A percentile compares a stretch with the other conserved stretches of the same genome.
These are phyloP conservation scores for Microhierax caerulescens DNA, from an alignment of 2,797 vertebrate species.

Conservation along the genomic window DNA sequence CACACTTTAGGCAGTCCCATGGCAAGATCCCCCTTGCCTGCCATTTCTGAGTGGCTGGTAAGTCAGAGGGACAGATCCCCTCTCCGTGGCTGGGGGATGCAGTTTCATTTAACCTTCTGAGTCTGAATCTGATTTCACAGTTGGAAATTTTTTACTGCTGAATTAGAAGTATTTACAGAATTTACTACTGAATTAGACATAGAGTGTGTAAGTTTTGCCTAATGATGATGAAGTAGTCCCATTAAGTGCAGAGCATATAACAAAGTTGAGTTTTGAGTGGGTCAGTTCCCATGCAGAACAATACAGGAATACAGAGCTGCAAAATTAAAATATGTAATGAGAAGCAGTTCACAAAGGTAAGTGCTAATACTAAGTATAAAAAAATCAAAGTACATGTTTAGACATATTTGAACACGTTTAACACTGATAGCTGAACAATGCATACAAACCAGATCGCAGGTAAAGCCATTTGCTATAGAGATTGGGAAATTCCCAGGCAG, in stretches of 20 bases:
- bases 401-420: not conserved
- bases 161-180: not conserved
- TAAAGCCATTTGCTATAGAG: not conserved
- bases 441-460: not conserved
- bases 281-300: not conserved
- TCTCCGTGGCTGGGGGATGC: fast-evolving
- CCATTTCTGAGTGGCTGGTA: not conserved
- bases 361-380: not conserved
- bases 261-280: not conserved
- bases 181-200: not conserved
- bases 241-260: not conserved
- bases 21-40: not conserved
- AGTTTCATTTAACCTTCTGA: not conserved
- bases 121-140: not conserved
- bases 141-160: not conserved
- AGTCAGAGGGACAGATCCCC: not conserved
- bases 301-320: not conserved
- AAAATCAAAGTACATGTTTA: not conserved
- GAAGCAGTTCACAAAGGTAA: not conserved
- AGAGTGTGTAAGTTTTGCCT: not conserved
- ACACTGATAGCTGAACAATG: not conserved
- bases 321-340: not conserved
- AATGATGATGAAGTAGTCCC: not conserved
- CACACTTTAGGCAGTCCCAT: not conserved
- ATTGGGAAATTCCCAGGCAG: not conserved